Conservation (phyloP, 1,140 invertebrate genomes). For the Oncopodura yosiiana region DNA sequence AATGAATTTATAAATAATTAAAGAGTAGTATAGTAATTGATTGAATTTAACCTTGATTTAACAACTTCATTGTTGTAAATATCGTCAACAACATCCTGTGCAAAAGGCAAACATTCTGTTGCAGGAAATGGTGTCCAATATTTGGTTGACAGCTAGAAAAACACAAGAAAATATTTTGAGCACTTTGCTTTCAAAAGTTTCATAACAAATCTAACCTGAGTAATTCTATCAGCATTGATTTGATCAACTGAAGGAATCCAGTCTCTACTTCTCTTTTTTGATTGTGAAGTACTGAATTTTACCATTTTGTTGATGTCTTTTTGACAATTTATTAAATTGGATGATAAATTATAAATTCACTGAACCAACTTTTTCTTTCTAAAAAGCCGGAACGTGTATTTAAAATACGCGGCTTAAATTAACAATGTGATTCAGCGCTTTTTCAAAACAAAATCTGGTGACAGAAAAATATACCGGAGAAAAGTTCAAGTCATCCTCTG, state of each 20-base stretch:
- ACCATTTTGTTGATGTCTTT: too few relatives aligned
- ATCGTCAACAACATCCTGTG: constrained; percentile 41
- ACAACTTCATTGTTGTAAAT: constrained; percentile 42
- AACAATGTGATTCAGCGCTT: too few relatives aligned
- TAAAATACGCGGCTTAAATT: too few relatives aligned
- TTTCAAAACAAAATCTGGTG: background rate
- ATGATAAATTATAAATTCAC: too few relatives aligned
- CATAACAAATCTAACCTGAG: constrained; percentile 50
- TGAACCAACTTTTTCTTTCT: too few relatives aligned
- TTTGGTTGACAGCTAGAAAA: constrained; percentile 39
- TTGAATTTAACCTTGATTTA: constrained; percentile 37
- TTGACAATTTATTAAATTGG: too few relatives aligned
- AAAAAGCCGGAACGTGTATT: too few relatives aligned
- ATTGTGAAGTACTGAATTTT: constrained; percentile 29
- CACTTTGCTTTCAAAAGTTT: constrained; percentile 10
- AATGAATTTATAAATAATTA: constrained; percentile 81
- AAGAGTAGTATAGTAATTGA: background rate
- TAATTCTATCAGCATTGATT: constrained; percentile 70
- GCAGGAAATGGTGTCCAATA: constrained; percentile 39
- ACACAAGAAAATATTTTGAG: too few relatives aligned
- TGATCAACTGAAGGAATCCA: constrained; percentile 61
- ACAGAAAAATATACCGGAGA: background rate
- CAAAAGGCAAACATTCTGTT: constrained; percentile 36
- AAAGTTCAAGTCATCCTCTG: background rate
- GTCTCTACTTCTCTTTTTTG: constrained; percentile 24